A percentile compares a stretch with the other conserved stretches of the same genome.
These are phyloP conservation scores for Drosophila cognata DNA, from an alignment of 2,888 invertebrate genomes.

Conservation along the genomic window DNA sequence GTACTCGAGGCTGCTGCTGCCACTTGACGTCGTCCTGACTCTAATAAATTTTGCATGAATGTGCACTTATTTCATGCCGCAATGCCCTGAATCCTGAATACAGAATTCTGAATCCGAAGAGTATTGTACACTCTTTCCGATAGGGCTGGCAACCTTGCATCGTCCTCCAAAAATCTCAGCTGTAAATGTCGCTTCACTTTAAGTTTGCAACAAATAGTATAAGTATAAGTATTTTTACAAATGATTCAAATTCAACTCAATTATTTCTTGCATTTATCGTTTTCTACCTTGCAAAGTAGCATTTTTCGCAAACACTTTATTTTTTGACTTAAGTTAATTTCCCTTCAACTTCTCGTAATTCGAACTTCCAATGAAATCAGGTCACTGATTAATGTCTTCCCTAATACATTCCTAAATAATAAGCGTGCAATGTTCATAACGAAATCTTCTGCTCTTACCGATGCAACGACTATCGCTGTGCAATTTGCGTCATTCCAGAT, in stretches of 20 bases:
- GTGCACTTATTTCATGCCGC: constrained; percentile 57
- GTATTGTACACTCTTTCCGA: constrained; percentile 1
- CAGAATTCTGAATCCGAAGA: constrained; percentile 3
- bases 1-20: constrained; percentile 10
- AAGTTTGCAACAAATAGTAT: background rate
- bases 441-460: background rate
- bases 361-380: background rate
- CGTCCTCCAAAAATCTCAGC: background rate
- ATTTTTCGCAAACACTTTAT: background rate
- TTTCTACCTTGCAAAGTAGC: background rate
- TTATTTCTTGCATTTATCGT: background rate
- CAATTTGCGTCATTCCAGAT: background rate
- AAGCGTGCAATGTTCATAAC: background rate
- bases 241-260: background rate
- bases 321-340: background rate
- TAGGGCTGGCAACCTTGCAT: background rate
- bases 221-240: background rate
- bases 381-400: background rate
- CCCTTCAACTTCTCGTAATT: background rate
- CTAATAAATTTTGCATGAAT: constrained; percentile 69
- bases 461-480: background rate
- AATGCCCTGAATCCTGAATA: constrained; percentile 24
- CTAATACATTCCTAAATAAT: background rate
- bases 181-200: background rate
- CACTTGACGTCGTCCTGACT: constrained; percentile 47